Evolutionary conservation across 2,113 vertebrate genomes (phyloP).

Genomic region (Fulica atra): DNA sequence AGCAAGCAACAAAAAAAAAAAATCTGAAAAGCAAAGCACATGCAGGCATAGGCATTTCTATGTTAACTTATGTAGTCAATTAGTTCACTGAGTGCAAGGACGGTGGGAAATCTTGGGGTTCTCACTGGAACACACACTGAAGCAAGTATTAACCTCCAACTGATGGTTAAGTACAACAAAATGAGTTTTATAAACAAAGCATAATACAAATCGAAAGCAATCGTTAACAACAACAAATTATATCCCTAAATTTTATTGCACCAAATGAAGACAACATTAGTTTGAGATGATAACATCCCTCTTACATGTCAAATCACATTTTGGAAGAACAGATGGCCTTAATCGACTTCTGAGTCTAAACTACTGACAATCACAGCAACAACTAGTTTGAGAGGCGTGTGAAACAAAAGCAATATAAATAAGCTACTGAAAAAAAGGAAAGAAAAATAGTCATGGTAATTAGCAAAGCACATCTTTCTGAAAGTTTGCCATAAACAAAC

Average conservation of each 20-base stretch:
- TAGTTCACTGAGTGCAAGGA: constrained; percentile 53
- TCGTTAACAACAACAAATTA: not conserved
- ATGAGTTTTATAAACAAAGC: not conserved
- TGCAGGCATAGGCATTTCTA: constrained; percentile 72
- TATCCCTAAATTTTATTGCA: not conserved
- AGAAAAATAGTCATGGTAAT: not conserved
- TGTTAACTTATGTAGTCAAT: constrained; percentile 49
- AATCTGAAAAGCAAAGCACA: constrained; percentile 79
- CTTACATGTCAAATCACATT: not conserved
- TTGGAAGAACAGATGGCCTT: not conserved
- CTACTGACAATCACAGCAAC: not conserved
- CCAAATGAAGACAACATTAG: not conserved
- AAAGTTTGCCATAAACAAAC: not conserved
- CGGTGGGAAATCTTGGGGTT: constrained; percentile 34
- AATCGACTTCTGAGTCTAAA: not conserved
- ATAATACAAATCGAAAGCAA: constrained; percentile 8
- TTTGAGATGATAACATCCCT: not conserved
- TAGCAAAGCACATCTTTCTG: not conserved
- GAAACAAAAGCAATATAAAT: constrained; percentile 4
- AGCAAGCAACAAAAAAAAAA: constrained; percentile 85
- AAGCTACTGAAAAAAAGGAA: not conserved
- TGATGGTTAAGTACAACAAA: not conserved
- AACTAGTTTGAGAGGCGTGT: not conserved
- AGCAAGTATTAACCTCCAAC: not conserved
- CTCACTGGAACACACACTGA: not conserved